phyloP scores from a whole-genome alignment of 2,113 vertebrate species.

The Chloropsis hardwickii region DNA sequence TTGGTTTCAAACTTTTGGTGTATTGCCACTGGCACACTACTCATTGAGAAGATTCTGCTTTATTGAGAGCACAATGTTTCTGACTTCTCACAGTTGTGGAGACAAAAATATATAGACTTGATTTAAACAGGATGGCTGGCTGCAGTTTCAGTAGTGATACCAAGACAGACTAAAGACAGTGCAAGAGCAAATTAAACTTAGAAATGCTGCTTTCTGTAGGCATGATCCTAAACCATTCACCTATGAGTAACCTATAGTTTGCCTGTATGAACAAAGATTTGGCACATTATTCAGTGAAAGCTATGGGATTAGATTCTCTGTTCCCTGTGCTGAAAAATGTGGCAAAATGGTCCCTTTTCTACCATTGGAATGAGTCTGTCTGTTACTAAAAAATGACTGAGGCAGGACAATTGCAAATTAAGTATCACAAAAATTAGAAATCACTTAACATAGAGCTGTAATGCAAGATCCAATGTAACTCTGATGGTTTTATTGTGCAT shows the following conservation, averaged over 20 bases:
- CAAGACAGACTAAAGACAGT: not conserved
- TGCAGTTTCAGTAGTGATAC: not conserved
- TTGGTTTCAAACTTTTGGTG: not conserved
- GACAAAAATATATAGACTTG: not conserved
- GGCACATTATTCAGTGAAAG: not conserved
- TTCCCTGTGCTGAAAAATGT: not conserved
- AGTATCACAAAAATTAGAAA: not conserved
- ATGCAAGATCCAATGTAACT: not conserved
- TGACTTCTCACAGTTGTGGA: not conserved
- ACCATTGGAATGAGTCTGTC: not conserved
- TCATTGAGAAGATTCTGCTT: not conserved
- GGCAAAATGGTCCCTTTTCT: not conserved
- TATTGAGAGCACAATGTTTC: not conserved
- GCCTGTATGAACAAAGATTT: not conserved
- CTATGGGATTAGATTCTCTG: not conserved
- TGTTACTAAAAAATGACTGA: not conserved
- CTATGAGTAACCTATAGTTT: not conserved
- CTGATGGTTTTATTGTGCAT: not conserved
- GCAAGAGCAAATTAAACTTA: not conserved
- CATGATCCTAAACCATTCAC: not conserved
- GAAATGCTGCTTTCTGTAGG: not conserved
- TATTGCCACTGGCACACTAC: not conserved
- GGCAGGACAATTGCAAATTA: not conserved
- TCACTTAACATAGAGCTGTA: not conserved
- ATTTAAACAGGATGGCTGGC: not conserved